phyloP scores from a whole-genome alignment of 2,113 vertebrate species.

The Silurus asotus region DNA sequence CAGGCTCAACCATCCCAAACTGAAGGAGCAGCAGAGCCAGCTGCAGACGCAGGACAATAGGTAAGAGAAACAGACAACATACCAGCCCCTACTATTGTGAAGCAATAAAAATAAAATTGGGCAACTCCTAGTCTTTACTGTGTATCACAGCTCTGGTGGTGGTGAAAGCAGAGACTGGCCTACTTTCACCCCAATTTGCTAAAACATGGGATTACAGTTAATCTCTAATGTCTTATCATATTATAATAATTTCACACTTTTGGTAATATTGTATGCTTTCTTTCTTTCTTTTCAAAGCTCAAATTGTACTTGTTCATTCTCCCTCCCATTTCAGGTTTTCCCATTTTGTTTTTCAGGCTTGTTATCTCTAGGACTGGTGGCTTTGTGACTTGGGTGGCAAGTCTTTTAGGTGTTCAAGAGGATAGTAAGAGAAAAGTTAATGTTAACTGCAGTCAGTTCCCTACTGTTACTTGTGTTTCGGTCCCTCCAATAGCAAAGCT shows the following conservation, averaged over 20 bases:
- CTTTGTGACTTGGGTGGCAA: neutral
- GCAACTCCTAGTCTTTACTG: neutral
- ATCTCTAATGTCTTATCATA: neutral
- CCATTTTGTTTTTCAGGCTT: conserved; percentile 34
- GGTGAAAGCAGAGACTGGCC: no score
- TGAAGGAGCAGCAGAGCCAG: conserved; percentile 37
- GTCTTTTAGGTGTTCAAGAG: conserved; percentile 26
- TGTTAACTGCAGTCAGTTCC: conserved; percentile 17
- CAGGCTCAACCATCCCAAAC: conserved; percentile 44
- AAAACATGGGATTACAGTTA: neutral
- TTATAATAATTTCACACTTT: neutral
- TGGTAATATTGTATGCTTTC: neutral
- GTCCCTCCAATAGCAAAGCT: conserved; percentile 24
- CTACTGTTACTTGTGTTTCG: conserved; percentile 16
- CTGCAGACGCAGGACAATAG: conserved; percentile 48
- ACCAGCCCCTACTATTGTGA: neutral
- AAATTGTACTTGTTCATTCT: neutral
- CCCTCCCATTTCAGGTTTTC: neutral
- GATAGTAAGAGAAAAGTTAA: conserved; percentile 16
- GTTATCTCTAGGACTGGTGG: neutral
- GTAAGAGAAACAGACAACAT: conserved; percentile 4
- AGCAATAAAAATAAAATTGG: neutral
- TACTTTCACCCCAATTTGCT: neutral
- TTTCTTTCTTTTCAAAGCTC: neutral
- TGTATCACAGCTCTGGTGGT: neutral